phyloP scores from a whole-genome alignment of 2,113 vertebrate genomes.

The Sinocyclocheilus grahami region DNA sequence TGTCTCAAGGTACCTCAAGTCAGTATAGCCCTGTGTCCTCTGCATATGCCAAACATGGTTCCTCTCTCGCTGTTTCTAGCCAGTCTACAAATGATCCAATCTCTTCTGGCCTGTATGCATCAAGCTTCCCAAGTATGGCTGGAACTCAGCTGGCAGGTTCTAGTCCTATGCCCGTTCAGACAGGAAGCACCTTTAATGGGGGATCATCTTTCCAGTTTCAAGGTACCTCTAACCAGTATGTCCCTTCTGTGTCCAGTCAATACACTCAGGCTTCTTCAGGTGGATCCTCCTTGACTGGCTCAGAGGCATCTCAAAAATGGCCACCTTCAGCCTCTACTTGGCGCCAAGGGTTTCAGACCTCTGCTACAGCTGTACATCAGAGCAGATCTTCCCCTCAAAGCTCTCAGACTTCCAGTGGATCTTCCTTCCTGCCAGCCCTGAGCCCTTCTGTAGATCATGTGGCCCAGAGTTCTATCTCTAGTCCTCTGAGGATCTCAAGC shows the following conservation, averaged over 20 bases:
- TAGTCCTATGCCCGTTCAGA: neutral
- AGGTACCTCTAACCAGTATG: neutral
- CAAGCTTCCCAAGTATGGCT: neutral
- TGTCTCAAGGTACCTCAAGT: neutral
- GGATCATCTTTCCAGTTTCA: neutral
- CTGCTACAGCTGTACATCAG: neutral
- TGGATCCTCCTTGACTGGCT: neutral
- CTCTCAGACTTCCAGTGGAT: neutral
- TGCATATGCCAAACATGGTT: neutral
- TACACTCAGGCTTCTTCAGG: neutral
- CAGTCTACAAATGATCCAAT: neutral
- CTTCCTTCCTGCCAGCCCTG: neutral
- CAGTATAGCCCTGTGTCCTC: no score
- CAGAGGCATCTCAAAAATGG: neutral
- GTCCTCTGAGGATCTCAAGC: neutral
- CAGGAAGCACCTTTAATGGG: neutral
- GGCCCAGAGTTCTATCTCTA: neutral
- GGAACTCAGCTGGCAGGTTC: neutral
- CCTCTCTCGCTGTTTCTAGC: neutral
- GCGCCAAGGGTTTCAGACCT: neutral
- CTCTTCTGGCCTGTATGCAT: neutral
- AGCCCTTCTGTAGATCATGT: neutral
- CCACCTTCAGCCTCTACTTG: neutral
- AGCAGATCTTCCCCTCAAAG: neutral
- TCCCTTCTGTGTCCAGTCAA: neutral